phyloP scores from a whole-genome alignment of 2,113 vertebrate genomes.

The Echinops telfairi region DNA sequence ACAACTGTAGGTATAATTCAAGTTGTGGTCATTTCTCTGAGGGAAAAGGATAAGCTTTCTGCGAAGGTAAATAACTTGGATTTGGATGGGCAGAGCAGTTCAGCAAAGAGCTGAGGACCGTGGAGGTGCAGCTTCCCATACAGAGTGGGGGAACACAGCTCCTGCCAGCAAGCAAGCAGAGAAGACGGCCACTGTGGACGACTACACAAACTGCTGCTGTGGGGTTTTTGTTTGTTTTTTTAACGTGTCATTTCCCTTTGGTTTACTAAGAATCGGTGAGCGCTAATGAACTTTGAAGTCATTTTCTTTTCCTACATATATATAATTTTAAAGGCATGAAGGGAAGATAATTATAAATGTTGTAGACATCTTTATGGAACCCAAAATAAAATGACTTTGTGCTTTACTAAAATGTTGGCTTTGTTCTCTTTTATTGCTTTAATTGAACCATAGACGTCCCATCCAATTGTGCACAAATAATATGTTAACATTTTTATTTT shows the following conservation, averaged over 20 bases:
- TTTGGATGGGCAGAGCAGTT: background rate
- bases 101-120: background rate
- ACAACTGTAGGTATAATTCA: background rate
- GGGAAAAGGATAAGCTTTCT: background rate
- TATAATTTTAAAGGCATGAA: constrained; percentile 43
- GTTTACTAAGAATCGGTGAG: background rate
- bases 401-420: constrained; percentile 11
- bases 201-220: background rate
- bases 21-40: background rate
- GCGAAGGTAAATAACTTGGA: background rate
- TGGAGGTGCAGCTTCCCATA: background rate
- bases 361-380: background rate
- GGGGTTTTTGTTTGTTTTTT: background rate
- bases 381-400: constrained; percentile 44
- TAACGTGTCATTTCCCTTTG: constrained; percentile 10
- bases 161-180: background rate
- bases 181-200: background rate
- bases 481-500: background rate
- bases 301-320: background rate
- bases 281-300: constrained; percentile 20
- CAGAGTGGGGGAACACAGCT: background rate
- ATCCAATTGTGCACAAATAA: background rate
- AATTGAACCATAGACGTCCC: background rate
- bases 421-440: constrained; percentile 19
- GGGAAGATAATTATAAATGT: constrained; percentile 12